Conservation (phyloP, 2,888 invertebrate species). For the Drosophila colorata region DNA sequence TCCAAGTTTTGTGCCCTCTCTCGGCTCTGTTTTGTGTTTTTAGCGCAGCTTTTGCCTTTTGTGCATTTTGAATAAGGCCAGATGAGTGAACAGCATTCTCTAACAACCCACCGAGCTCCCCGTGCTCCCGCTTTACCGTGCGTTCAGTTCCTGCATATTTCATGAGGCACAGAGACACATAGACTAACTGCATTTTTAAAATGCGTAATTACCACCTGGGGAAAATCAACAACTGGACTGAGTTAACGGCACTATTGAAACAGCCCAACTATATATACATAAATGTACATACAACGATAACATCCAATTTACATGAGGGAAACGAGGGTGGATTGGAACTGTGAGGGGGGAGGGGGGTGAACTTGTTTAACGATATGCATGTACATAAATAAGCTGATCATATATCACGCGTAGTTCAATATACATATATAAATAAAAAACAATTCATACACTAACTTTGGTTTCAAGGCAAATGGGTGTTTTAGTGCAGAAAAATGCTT, state of each 20-base stretch:
- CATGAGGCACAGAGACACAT: conserved; percentile 25
- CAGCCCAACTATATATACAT: conserved; percentile 4
- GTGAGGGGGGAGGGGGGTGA: no score
- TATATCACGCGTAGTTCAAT: conserved; percentile 20
- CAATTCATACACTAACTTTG: background rate
- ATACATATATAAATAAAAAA: conserved; percentile 4
- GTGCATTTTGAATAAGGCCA: conserved; percentile 40
- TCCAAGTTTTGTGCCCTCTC: conserved; percentile 1
- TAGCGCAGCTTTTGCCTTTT: conserved; percentile 21
- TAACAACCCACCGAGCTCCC: no score
- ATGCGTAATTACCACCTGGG: conserved; percentile 68
- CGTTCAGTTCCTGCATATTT: conserved; percentile 38
- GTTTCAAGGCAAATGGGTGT: background rate
- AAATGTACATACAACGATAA: conserved; percentile 17
- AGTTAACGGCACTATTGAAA: conserved; percentile 21
- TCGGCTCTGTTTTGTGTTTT: background rate
- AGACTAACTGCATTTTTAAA: conserved; percentile 57
- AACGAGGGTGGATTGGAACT: no score
- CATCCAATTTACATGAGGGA: conserved; percentile 8
- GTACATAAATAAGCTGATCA: conserved; percentile 28
- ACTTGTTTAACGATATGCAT: conserved; percentile 8
- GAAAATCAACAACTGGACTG: conserved; percentile 58
- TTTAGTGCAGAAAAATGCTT: no score
- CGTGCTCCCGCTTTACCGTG: background rate
- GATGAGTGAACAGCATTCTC: conserved; percentile 1